Base-by-base conservation (phyloP, 2,888 invertebrate genomes). In the Anorthoa munda region DNA sequence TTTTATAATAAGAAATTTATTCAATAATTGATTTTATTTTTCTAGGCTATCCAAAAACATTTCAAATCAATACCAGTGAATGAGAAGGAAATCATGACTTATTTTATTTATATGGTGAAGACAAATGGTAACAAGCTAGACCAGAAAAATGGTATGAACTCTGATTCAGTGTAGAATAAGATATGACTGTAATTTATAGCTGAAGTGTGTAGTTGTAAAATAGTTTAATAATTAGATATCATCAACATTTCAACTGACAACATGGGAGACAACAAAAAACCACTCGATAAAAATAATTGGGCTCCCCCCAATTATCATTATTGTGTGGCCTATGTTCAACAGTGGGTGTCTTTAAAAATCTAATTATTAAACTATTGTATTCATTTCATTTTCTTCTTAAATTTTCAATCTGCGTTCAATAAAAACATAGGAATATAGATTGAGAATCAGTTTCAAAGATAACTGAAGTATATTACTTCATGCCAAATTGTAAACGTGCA, bases 51-150 rank as follows among this genome's bases (percentile, higher is more conserved):
- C 69, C 98, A 98, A 97, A 98, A 99, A 93, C 99, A 99, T 95
- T 99, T 99, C 95, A 98, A 98, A 95, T 98, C 99, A 75, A 98
- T 99, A 93, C 99, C 98, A 56, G 98, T 99, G 18, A 98, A 98
- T 89, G 99, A 99, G 93, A 99, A 99, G 93, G 99, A 99, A 94
- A 98, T 98, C 64, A 97, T 99, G 79, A 98, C 99, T 65, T 99
- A 98, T 92, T 99, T 99, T 93, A 99, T 99, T 89, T 99, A 99
- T 93, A 99, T 98, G 97, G 99, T 99, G 5, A 99, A 99, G 96
- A 98, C 98, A 67, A 99, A 99, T 93, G 97, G 98, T 83, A 98
- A 98, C 93, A 98, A 98, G 92, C 95, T 98, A 90, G 98, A 99
- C 93, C 98, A 98, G 93, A 98, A 98, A 92, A 98, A 98, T 94